These are phyloP conservation scores for Coreius guichenoti DNA, from an alignment of 2,797 vertebrate species.

Conservation along the genomic window DNA sequence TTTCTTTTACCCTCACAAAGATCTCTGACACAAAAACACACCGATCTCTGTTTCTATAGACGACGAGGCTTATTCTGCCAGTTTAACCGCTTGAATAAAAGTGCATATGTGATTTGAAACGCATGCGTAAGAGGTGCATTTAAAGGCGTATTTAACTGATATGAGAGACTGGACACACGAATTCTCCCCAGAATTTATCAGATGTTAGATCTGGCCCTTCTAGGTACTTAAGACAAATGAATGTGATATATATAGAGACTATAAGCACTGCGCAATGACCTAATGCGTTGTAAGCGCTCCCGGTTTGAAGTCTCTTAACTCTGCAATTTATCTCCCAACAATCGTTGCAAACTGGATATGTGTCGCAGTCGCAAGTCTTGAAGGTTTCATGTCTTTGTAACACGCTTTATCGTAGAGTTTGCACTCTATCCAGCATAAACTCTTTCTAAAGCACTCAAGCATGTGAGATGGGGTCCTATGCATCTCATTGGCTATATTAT, in stretches of 20 bases:
- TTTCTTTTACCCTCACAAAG: slow-evolving; percentile 84
- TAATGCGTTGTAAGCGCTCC: not conserved
- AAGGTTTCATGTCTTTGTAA: too few relatives aligned
- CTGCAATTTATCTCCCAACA: too few relatives aligned
- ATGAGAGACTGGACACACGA: slow-evolving; percentile 77
- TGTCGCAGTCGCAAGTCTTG: too few relatives aligned
- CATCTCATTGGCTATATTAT: not conserved
- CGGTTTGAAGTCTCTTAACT: not conserved
- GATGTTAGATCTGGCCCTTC: not conserved
- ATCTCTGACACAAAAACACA: slow-evolving; percentile 84
- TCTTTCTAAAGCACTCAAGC: slow-evolving; percentile 4
- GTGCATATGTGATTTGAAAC: slow-evolving; percentile 94
- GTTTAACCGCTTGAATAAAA: slow-evolving; percentile 96
- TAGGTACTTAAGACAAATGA: not conserved
- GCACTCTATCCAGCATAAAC: not conserved
- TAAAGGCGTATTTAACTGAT: slow-evolving; percentile 87
- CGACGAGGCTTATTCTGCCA: slow-evolving; percentile 89
- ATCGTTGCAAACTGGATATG: too few relatives aligned
- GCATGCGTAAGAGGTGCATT: slow-evolving; percentile 87
- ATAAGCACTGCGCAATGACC: not conserved
- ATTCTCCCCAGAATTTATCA: not conserved
- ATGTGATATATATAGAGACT: not conserved
- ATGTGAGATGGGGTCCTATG: not conserved
- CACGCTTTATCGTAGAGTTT: not conserved
- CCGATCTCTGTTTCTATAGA: slow-evolving; percentile 90